Evolutionary conservation across 2,797 vertebrate species (phyloP), one percentile per base, ranked within the genome.

Genomic region (Enteromius anoplus): DNA sequence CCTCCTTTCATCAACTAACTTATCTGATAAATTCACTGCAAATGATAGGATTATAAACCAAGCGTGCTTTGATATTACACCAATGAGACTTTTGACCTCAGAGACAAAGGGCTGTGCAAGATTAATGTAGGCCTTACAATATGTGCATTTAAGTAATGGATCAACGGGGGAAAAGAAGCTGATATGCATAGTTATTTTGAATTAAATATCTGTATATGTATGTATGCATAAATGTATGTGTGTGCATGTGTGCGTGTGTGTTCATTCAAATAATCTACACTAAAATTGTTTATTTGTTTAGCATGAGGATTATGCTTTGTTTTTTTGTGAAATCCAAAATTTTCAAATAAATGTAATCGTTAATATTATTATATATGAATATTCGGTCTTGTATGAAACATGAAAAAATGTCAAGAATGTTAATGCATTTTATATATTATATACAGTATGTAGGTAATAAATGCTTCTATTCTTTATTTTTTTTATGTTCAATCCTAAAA

Each of bases 71-170:
- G 83, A 55, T 49, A 26, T 91, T 88, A 85, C 90, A 88, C 42
- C 34, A 51, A 9, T 82, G 76, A 87, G 91, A 93, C 92, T 83
- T 93, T 93, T 92, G 90, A 93, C 89, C 92, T 15, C 32, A 40
- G 26, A n/a, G 80, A n/a, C 69, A 76, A 37, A 53, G 73, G 29
- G 23, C 75, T 81, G 55, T 23, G 23, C 26, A 69, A 78, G 75
- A 83, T 71, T 26, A n/a, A n/a, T n/a, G n/a, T 29, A 29, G 23
- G 15, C 23, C 75, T 64, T 15, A 64, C 4, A 65, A 32, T 5
- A 2, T 26, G 21, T 62, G 37, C n/a, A 45, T 47, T 3, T 37
- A 37, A 75, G 55, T 3, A 72, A 51, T 5, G 4, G 70, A 75
- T 37, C 8, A 8, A 55, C n/a, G 26, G 49, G 19, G 9, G 9